A percentile compares a stretch with the other conserved stretches of the same genome.
Conservation (phyloP, 2,888 invertebrate species). For the Altica lythri region DNA sequence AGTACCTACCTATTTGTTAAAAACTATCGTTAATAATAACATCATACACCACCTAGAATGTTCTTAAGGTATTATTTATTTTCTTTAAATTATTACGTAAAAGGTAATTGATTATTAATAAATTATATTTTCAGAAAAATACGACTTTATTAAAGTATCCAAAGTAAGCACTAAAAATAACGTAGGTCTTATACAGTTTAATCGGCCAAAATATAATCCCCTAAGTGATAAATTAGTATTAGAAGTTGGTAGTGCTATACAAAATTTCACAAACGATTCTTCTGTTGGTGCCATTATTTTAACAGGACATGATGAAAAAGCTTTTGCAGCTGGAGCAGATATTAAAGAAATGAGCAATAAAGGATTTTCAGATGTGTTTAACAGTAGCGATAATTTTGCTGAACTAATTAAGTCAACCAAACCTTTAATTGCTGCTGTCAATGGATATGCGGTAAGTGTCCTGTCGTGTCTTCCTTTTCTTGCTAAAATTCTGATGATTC, state of each 20-base stretch:
- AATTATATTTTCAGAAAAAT: slow-evolving; percentile 55
- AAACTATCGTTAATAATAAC: too few relatives aligned
- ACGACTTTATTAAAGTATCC: slow-evolving; percentile 81
- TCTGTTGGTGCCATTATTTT: slow-evolving; percentile 84
- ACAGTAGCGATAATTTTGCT: slow-evolving; percentile 87
- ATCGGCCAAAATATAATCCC: slow-evolving; percentile 97
- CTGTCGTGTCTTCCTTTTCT: too few relatives aligned
- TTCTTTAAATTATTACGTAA: too few relatives aligned
- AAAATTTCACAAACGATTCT: slow-evolving; percentile 72
- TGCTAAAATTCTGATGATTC: too few relatives aligned
- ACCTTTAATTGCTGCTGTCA: slow-evolving; percentile 97
- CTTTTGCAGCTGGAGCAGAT: slow-evolving; percentile 89
- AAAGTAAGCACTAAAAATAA: slow-evolving; percentile 84
- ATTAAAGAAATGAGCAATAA: slow-evolving; percentile 93
- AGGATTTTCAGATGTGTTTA: slow-evolving; percentile 69
- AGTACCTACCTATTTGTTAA: too few relatives aligned
- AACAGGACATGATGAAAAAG: slow-evolving; percentile 84
- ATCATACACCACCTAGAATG: too few relatives aligned
- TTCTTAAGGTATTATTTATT: too few relatives aligned
- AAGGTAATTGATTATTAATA: too few relatives aligned
- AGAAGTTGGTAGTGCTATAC: slow-evolving; percentile 77
- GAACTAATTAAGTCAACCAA: slow-evolving; percentile 77
- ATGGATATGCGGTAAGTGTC: slow-evolving; percentile 89
- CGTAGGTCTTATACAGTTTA: slow-evolving; percentile 88
- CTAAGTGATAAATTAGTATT: slow-evolving; percentile 86